Evolutionary conservation across 2,113 vertebrate species (phyloP), one percentile per base, ranked within the genome.

Genomic region (Pseudonaja textilis): DNA sequence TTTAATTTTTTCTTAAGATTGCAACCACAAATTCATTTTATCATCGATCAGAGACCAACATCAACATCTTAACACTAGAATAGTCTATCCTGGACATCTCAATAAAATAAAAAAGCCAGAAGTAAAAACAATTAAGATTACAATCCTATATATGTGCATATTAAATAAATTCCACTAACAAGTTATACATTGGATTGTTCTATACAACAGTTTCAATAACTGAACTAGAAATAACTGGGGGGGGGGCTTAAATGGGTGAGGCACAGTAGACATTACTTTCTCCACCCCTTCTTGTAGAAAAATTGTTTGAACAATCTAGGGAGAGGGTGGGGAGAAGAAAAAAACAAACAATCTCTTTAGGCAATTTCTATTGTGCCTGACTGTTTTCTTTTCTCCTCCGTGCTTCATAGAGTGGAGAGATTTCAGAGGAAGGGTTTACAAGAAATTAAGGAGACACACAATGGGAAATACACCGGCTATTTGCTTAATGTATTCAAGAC

Each of bases 301-400:
- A n/a, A 69, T n/a, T 69, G 64, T n/a, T 69, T 34, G 29, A 69
- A 16, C 11, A 34, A 69, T 26, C 59, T 26, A 26, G 59, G 10
- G 25, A 26, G 1, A 0, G 25, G 25, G 29, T 0, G 11, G 4
- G 29, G 29, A 12, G 61, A 26, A 0, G 4, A 12, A 29, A 29
- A 64, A 4, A 1, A 5, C 11, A 69, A 69, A 34, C 29, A 34
- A 74, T 74, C 14, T 74, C 5, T 74, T n/a, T 34, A 74, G n/a
- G 64, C n/a, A 34, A 74, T 74, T 14, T 74, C 69, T 74, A 7
- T 34, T 34, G n/a, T 74, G 69, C 14, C n/a, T 74, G 69, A 74
- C 14, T 2, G 5, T 3, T 34, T 18, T 18, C 14, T 14, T 2
- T 0, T 6, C n/a, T 34, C n/a, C 64, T 5, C 69, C 29, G 16